These are phyloP conservation scores for Dinocampus coccinellae DNA, from an alignment of 2,888 invertebrate species.

Conservation along the genomic window DNA sequence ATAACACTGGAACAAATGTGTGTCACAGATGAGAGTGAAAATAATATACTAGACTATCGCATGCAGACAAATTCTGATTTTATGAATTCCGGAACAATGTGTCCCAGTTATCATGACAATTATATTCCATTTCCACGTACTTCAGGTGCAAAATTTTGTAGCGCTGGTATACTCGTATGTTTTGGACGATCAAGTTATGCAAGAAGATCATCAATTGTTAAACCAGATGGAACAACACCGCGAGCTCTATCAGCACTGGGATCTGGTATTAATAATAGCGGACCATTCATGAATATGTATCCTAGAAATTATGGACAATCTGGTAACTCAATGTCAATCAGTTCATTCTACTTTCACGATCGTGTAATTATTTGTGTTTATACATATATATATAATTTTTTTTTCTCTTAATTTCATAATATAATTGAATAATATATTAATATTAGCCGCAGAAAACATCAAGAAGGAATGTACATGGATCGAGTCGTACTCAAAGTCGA, in stretches of 20 bases:
- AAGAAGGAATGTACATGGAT: constrained; percentile 55
- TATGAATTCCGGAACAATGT: constrained; percentile 62
- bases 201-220: constrained; percentile 77
- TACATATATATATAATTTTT: too few species aligned
- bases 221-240: constrained; percentile 84
- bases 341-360: constrained; percentile 86
- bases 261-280: constrained; percentile 70
- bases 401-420: not conserved
- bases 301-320: constrained; percentile 67
- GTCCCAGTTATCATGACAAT: constrained; percentile 74
- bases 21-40: constrained; percentile 64
- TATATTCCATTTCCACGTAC: constrained; percentile 95
- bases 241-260: constrained; percentile 82
- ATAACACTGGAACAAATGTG: constrained; percentile 74
- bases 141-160: constrained; percentile 93
- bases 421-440: constrained; percentile 2
- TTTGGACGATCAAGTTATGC: constrained; percentile 84
- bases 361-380: constrained; percentile 71
- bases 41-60: constrained; percentile 59
- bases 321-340: constrained; percentile 72
- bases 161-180: constrained; percentile 86
- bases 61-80: constrained; percentile 63
- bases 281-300: constrained; percentile 71
- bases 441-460: constrained; percentile 53
- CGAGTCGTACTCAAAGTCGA: constrained; percentile 56